Evolutionary conservation across 1,140 invertebrate genomes (phyloP).

Genomic region (Eueides isabella): DNA sequence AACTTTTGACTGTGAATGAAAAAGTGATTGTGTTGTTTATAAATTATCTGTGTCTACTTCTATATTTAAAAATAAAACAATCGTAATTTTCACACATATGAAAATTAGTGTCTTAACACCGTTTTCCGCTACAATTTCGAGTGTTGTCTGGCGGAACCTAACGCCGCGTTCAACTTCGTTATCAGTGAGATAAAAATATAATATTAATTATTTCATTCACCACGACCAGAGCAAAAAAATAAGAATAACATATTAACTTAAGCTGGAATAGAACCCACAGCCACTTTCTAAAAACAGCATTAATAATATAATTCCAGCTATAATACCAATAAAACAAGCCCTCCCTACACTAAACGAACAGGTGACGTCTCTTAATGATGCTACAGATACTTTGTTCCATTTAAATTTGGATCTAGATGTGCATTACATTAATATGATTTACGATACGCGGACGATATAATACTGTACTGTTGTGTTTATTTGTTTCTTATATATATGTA

Average conservation of each 20-base stretch:
- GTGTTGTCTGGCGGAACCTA: too few species aligned
- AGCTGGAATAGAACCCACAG: neutral
- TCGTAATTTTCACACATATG: too few species aligned
- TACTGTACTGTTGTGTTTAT: neutral
- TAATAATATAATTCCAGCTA: neutral
- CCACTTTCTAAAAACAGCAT: neutral
- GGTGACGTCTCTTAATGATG: slow-evolving; percentile 36
- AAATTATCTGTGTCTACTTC: too few species aligned
- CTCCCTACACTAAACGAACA: slow-evolving; percentile 18
- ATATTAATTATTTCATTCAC: too few species aligned
- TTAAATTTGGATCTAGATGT: slow-evolving; percentile 27
- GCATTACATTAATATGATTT: slow-evolving; percentile 19
- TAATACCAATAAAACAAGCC: neutral
- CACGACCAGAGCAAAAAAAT: too few species aligned
- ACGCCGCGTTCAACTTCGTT: too few species aligned
- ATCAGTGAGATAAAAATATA: too few species aligned
- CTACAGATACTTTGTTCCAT: slow-evolving; percentile 26
- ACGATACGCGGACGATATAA: slow-evolving; percentile 11
- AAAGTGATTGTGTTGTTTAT: too few species aligned
- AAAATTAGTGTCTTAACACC: neutral
- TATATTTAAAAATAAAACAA: neutral
- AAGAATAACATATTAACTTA: too few species aligned
- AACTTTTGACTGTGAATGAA: too few species aligned
- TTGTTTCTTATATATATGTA: neutral
- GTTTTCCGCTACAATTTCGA: too few species aligned